These are phyloP conservation scores for Pipistrellus pygmaeus DNA, from an alignment of 2,797 vertebrate species.

Conservation along the genomic window DNA sequence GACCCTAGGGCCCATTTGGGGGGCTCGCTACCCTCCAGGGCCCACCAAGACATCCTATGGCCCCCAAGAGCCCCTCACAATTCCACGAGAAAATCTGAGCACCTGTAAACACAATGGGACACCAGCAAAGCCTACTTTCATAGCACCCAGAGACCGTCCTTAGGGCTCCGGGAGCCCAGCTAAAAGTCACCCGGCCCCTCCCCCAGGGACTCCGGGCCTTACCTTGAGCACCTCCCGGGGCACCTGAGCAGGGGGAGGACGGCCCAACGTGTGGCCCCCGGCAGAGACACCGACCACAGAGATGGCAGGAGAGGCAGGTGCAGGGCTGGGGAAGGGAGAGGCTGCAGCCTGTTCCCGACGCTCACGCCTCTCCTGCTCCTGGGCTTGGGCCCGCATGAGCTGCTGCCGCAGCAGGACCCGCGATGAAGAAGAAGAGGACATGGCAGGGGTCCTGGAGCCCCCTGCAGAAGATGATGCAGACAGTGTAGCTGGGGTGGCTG, in stretches of 20 bases:
- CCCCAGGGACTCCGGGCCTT: conserved; percentile 66
- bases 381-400: conserved; percentile 95
- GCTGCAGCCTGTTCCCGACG: conserved; percentile 91
- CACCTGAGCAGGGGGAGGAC: conserved; percentile 92
- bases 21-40: not conserved
- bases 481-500: conserved; percentile 78
- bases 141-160: not conserved
- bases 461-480: conserved; percentile 83
- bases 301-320: conserved; percentile 91
- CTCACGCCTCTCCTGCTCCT: conserved; percentile 95
- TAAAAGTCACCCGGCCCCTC: not conserved
- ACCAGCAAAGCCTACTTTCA: not conserved
- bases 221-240: conserved; percentile 96
- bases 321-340: conserved; percentile 85
- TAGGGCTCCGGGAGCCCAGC: not conserved
- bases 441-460: conserved; percentile 80
- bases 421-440: conserved; percentile 89
- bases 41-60: not conserved
- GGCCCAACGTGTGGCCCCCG: conserved; percentile 77
- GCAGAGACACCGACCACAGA: conserved; percentile 87
- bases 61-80: not conserved
- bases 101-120: not conserved
- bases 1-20: not conserved
- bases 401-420: conserved; percentile 94
- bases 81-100: not conserved